Evolutionary conservation across 1,140 invertebrate genomes (phyloP).

Genomic region (Pseudomyrmex concolor): DNA sequence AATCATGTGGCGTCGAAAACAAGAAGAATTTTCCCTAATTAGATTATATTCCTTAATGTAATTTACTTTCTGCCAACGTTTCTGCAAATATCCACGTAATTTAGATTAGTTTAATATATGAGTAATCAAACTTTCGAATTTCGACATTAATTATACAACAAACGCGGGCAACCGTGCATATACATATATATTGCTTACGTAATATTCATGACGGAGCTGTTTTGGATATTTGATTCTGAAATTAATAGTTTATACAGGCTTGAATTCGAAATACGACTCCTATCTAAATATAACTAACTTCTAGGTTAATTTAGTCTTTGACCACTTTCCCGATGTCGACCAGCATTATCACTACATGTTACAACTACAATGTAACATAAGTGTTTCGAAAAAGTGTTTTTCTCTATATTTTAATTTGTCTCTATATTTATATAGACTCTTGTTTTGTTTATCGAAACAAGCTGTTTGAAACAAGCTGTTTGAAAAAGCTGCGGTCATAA

Average conservation of each 20-base stretch:
- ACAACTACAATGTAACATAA: not conserved
- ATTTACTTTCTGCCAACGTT: too few relatives aligned
- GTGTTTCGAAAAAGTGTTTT: too few relatives aligned
- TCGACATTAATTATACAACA: slow-evolving; percentile 8
- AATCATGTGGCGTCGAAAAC: too few relatives aligned
- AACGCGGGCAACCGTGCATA: not conserved
- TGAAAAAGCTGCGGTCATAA: too few relatives aligned
- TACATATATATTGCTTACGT: not conserved
- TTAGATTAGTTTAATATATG: not conserved
- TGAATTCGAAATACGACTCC: not conserved
- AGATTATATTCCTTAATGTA: too few relatives aligned
- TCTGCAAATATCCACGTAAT: too few relatives aligned
- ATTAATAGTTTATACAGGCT: not conserved
- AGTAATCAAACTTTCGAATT: not conserved
- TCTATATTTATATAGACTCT: too few relatives aligned
- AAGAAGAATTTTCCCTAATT: too few relatives aligned
- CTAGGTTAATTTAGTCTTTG: not conserved
- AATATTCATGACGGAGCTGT: not conserved
- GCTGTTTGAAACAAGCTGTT: too few relatives aligned
- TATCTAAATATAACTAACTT: slow-evolving; percentile 18
- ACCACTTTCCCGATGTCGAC: not conserved
- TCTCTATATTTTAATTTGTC: too few relatives aligned
- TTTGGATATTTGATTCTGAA: slow-evolving; percentile 12
- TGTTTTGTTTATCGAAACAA: too few relatives aligned
- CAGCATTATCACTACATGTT: not conserved